These are phyloP conservation scores for Trichomalopsis sarcophagae DNA, from an alignment of 1,140 invertebrate species.

Conservation along the genomic window DNA sequence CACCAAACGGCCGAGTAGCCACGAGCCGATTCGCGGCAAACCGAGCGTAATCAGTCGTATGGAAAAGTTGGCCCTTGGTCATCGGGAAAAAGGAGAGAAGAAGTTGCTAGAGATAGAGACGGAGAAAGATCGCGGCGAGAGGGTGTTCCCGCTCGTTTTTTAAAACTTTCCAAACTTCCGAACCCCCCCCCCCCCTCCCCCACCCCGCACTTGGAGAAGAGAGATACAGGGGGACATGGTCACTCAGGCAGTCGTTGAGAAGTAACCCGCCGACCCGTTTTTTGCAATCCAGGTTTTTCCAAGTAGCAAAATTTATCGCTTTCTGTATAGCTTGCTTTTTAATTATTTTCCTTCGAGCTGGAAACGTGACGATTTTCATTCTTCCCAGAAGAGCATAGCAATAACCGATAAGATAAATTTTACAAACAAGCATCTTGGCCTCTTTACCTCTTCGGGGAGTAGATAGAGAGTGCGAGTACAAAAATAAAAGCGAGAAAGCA, in stretches of 20 bases:
- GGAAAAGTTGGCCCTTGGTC: conserved; percentile 46
- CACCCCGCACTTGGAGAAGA: background rate
- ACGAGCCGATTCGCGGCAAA: conserved; percentile 31
- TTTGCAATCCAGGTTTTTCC: background rate
- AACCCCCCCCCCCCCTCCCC: background rate
- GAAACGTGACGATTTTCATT: background rate
- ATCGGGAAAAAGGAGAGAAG: conserved; percentile 22
- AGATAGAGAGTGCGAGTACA: background rate
- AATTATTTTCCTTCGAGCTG: too few relatives aligned
- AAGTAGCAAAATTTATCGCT: background rate
- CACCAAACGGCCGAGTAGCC: background rate
- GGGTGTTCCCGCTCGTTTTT: background rate
- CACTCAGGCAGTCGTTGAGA: background rate
- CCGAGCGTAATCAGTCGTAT: conserved; percentile 48
- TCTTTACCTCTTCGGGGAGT: background rate
- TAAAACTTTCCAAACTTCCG: conserved; percentile 27
- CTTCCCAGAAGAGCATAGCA: background rate
- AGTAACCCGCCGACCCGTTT: background rate
- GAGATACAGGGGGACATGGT: conserved; percentile 12
- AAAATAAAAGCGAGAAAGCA: background rate
- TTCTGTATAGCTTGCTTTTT: too few relatives aligned
- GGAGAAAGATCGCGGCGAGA: conserved; percentile 15
- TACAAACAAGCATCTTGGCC: background rate
- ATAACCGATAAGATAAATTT: background rate
- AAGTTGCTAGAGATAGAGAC: background rate